These are phyloP conservation scores for Mesoligia furuncula DNA, from an alignment of 2,888 invertebrate genomes.

Conservation along the genomic window DNA sequence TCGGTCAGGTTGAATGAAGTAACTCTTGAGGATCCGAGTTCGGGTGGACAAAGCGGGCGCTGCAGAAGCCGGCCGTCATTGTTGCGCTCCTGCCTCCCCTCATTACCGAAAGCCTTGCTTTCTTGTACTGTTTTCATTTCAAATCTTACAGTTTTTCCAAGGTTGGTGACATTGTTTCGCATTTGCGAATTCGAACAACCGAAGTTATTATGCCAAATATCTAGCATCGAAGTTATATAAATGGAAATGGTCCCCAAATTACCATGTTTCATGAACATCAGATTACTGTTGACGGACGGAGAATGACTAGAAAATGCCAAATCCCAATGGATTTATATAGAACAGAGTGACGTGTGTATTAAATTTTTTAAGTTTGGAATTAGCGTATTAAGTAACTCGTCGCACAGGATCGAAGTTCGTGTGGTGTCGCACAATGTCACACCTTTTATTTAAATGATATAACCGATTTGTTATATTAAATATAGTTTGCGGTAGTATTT, in stretches of 20 bases:
- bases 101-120: constrained; percentile 68
- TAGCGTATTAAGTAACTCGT: constrained; percentile 39
- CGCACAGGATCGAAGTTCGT: constrained; percentile 39
- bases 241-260: constrained; percentile 72
- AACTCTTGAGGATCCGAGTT: constrained; percentile 65
- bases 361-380: constrained; percentile 50
- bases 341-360: constrained; percentile 37
- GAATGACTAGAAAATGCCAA: constrained; percentile 31
- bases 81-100: constrained; percentile 60
- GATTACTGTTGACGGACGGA: constrained; percentile 48
- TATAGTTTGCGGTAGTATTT: constrained; percentile 80
- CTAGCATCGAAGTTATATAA: constrained; percentile 70
- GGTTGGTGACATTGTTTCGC: constrained; percentile 70
- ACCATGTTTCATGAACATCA: constrained; percentile 67
- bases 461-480: constrained; percentile 77
- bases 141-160: constrained; percentile 50
- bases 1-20: constrained; percentile 68
- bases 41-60: constrained; percentile 59
- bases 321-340: constrained; percentile 28
- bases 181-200: constrained; percentile 66
- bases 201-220: constrained; percentile 63
- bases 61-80: constrained; percentile 56
- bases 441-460: constrained; percentile 72
- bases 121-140: constrained; percentile 68
- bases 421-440: constrained; percentile 50